Evolutionary conservation across 2,888 invertebrate species (phyloP).

Genomic region (Cataglyphis livida): DNA sequence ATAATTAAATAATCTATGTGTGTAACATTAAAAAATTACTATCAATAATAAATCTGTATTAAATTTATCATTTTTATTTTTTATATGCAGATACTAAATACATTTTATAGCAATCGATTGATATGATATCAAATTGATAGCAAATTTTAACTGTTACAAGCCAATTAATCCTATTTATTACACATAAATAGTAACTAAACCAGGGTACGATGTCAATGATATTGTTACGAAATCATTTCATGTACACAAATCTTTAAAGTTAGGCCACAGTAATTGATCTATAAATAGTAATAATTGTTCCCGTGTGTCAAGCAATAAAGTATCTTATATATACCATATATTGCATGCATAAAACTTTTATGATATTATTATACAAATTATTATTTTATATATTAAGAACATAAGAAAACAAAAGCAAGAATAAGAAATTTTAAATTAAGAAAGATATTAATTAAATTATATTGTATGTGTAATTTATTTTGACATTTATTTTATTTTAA

Average conservation of each 20-base stretch:
- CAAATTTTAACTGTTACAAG: neutral
- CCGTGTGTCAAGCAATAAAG: constrained; percentile 7
- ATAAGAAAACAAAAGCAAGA: neutral
- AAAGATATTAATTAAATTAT: neutral
- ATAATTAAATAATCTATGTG: too few relatives aligned
- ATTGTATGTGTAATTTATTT: neutral
- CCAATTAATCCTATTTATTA: neutral
- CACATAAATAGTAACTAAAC: constrained; percentile 83
- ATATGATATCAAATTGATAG: neutral
- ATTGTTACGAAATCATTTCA: constrained; percentile 76
- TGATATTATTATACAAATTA: neutral
- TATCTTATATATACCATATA: neutral
- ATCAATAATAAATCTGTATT: too few relatives aligned
- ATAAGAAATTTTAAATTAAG: neutral
- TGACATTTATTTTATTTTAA: constrained; percentile 10
- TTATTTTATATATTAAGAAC: neutral
- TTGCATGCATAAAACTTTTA: neutral
- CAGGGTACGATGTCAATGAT: constrained; percentile 82
- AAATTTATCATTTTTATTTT: neutral
- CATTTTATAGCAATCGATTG: neutral
- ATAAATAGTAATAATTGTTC: constrained; percentile 62
- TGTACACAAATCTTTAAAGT: constrained; percentile 49
- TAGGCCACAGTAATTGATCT: constrained; percentile 51
- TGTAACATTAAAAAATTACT: too few relatives aligned
- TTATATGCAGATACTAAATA: neutral